A percentile compares a stretch with the other conserved stretches of the same genome.
Evolutionary conservation across 1,140 invertebrate genomes (phyloP).

Genomic region (Trichoplusia ni): DNA sequence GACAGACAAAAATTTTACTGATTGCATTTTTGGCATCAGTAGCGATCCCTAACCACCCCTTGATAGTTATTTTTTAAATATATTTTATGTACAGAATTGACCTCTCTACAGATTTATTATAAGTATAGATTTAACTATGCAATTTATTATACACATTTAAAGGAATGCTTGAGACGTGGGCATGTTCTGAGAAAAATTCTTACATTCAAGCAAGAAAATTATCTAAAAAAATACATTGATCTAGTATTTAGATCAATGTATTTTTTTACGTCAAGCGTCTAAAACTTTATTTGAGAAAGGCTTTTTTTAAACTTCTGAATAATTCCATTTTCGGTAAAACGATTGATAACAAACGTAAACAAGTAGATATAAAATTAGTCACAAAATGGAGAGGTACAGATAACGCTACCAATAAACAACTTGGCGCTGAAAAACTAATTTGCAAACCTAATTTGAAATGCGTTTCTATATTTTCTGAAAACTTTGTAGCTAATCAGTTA

Average conservation of each 20-base stretch:
- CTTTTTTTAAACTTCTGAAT: neutral
- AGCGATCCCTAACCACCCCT: too few species aligned
- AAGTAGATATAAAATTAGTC: neutral
- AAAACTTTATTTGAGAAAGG: neutral
- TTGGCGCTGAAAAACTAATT: neutral
- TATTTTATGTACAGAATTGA: too few species aligned
- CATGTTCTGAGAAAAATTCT: neutral
- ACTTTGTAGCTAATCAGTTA: neutral
- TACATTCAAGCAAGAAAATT: neutral
- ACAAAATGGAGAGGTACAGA: neutral
- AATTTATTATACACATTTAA: neutral
- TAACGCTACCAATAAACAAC: neutral
- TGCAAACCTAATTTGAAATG: neutral
- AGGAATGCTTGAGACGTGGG: neutral
- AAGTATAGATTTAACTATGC: too few species aligned
- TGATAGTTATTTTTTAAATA: too few species aligned
- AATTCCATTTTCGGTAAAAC: slow-evolving; percentile 4
- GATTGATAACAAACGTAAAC: neutral
- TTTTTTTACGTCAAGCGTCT: neutral
- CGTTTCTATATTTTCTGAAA: neutral
- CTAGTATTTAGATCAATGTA: too few species aligned
- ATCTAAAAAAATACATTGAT: neutral
- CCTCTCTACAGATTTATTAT: too few species aligned
- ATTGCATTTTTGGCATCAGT: too few species aligned
- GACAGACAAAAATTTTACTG: too few species aligned